A percentile compares a stretch with the other conserved stretches of the same genome.
Conservation (phyloP, 2,797 vertebrate species). For the Xiphophorus birchmanni region DNA sequence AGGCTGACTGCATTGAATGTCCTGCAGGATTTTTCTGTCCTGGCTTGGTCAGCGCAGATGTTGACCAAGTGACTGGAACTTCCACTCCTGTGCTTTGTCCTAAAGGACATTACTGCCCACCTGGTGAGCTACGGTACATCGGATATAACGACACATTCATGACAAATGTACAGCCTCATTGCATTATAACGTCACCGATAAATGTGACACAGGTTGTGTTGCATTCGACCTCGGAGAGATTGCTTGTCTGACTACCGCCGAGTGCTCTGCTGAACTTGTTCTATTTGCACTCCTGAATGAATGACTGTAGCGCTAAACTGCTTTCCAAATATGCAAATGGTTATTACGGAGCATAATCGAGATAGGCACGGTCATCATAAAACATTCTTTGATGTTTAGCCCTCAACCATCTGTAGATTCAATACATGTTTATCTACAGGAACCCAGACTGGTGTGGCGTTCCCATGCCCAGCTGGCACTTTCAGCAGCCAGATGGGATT, state of each 20-base stretch:
- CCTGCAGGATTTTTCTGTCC: conserved; percentile 83
- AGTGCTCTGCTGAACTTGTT: conserved; percentile 9
- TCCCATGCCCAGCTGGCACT: conserved; percentile 83
- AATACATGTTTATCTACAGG: conserved; percentile 70
- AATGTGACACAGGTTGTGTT: background rate
- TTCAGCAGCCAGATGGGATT: conserved; percentile 77
- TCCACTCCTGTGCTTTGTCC: conserved; percentile 76
- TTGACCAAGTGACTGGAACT: conserved; percentile 61
- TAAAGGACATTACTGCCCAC: conserved; percentile 82
- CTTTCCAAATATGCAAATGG: conserved; percentile 57
- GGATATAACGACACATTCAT: conserved; percentile 8
- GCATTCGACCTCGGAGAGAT: background rate
- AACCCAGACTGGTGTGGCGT: conserved; percentile 72
- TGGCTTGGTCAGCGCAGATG: conserved; percentile 57
- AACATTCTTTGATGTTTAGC: conserved; percentile 52
- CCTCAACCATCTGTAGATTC: conserved; percentile 66
- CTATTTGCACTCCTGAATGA: conserved; percentile 30
- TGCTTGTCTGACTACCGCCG: background rate
- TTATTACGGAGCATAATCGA: conserved; percentile 40
- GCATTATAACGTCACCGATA: conserved; percentile 13
- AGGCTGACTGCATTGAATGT: conserved; percentile 82
- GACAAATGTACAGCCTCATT: conserved; percentile 3
- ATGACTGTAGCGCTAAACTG: conserved; percentile 41
- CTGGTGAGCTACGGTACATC: conserved; percentile 69
- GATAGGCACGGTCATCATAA: conserved; percentile 37